Conservation (phyloP, 2,888 invertebrate genomes). For the Eurytoma adleriae region DNA sequence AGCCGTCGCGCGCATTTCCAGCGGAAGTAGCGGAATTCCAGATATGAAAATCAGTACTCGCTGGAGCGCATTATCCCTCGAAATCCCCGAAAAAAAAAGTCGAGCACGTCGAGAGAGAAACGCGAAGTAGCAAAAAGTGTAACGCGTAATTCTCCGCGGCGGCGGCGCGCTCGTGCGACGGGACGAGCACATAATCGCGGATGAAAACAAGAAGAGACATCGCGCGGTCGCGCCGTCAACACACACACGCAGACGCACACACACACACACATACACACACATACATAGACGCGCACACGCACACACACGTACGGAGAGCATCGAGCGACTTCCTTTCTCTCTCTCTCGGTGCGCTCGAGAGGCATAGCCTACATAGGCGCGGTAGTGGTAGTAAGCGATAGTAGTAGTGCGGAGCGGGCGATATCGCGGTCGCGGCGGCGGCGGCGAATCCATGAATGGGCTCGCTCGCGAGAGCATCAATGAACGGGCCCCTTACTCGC, state of each 20-base stretch:
- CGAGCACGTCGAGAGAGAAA: no score
- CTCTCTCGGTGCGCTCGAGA: neutral
- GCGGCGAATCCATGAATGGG: conserved; percentile 52
- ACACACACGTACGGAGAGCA: no score
- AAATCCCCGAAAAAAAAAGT: neutral
- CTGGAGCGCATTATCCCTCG: neutral
- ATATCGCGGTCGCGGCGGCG: conserved; percentile 33
- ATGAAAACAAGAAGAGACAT: conserved; percentile 45
- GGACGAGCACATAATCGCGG: neutral
- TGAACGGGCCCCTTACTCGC: conserved; percentile 34
- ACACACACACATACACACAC: conserved; percentile 1
- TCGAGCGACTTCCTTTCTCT: conserved; percentile 35
- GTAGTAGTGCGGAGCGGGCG: conserved; percentile 14
- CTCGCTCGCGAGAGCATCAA: conserved; percentile 41
- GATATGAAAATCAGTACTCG: no score
- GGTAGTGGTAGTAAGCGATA: conserved; percentile 19
- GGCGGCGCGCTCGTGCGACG: no score
- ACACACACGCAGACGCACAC: no score
- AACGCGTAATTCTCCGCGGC: neutral
- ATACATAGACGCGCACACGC: no score
- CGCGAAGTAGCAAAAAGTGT: conserved; percentile 1
- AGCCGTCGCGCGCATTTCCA: no score
- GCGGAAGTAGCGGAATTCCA: no score
- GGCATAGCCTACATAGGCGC: neutral
- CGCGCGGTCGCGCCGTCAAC: conserved; percentile 7